Base-by-base conservation (phyloP, 2,113 vertebrate species). In the Aplodontia rufa region DNA sequence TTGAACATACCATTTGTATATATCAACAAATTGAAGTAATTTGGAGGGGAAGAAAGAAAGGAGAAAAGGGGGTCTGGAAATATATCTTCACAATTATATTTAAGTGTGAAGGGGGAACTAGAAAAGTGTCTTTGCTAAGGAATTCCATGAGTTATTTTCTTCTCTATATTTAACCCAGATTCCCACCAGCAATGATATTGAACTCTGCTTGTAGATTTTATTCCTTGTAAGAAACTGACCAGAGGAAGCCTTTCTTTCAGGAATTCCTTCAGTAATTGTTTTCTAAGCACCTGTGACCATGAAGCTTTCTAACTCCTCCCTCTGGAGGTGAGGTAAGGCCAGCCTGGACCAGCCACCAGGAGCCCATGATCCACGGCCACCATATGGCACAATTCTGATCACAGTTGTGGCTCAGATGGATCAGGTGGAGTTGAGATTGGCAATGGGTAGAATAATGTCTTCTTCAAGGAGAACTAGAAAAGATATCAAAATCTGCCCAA, bases 221-320 rank as follows among this genome's bases (percentile, higher is more conserved):
- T 71, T 90, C 14, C 37, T 71, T 74, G 20, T 47, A 76, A 80
- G 35, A 87, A 87, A 90, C 8, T 69, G 42, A 81, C 55, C 12
- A 55, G 16, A 3, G 26, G 28, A 79, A 35, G 4, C 35, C 45
- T 93, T n/a, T 90, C 62, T 62, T 87, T 87, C 37, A 91, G 64
- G 24, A 83, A 87, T 72, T 90, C 16, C 24, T 91, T 80, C 9
- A 87, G 16, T 32, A 90, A 69, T 26, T 93, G 68, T 47, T 87
- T 95, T 80, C 86, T 93, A 66, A 80, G n/a, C 16, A 84, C n/a
- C 69, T 72, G 37, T 72, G n/a, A 45, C 24, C 53, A 80, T 87
- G 58, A 71, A 40, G 0, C 12, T 88, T 84, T 81, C 32, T 55
- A 64, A 64, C 28, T 71, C 28, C 58, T 90, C 58, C 28, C 9